Conservation (phyloP, 1,140 invertebrate species). For the Drosophila oshimai region DNA sequence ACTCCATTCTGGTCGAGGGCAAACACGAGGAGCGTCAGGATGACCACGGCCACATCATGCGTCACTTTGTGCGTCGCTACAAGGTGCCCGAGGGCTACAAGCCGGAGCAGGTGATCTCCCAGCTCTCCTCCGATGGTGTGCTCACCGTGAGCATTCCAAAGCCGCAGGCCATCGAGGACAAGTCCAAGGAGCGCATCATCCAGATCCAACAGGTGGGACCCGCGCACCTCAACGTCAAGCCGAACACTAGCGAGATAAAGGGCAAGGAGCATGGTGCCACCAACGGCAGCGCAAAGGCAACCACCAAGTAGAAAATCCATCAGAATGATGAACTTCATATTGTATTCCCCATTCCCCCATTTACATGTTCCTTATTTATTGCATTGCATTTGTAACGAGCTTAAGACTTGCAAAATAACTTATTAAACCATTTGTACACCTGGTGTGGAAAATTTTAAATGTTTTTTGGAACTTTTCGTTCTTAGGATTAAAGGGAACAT, state of each 20-base stretch:
- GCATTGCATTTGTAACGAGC: conserved; percentile 31
- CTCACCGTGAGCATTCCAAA: conserved; percentile 87
- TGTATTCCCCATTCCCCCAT: conserved; percentile 9
- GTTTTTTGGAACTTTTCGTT: background rate
- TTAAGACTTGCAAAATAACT: conserved; percentile 35
- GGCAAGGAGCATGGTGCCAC: conserved; percentile 21
- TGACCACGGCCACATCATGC: conserved; percentile 85
- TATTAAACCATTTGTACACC: conserved; percentile 15
- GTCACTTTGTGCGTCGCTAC: conserved; percentile 88
- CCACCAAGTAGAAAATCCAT: conserved; percentile 18
- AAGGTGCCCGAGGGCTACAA: conserved; percentile 87
- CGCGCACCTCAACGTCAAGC: conserved; percentile 52
- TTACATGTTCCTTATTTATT: conserved; percentile 11
- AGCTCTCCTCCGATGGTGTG: conserved; percentile 89
- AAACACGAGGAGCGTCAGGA: conserved; percentile 88
- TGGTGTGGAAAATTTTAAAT: conserved; percentile 7
- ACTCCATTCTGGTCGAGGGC: conserved; percentile 86
- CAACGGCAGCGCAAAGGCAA: conserved; percentile 21
- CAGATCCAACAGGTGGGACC: conserved; percentile 62
- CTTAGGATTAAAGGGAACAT: too few relatives aligned
- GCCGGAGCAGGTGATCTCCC: conserved; percentile 86
- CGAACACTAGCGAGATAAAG: conserved; percentile 23
- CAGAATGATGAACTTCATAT: background rate
- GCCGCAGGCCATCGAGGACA: conserved; percentile 69
- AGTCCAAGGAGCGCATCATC: conserved; percentile 55